Evolutionary conservation across 2,113 vertebrate genomes (phyloP).

Genomic region (Zosterops hypoxanthus): DNA sequence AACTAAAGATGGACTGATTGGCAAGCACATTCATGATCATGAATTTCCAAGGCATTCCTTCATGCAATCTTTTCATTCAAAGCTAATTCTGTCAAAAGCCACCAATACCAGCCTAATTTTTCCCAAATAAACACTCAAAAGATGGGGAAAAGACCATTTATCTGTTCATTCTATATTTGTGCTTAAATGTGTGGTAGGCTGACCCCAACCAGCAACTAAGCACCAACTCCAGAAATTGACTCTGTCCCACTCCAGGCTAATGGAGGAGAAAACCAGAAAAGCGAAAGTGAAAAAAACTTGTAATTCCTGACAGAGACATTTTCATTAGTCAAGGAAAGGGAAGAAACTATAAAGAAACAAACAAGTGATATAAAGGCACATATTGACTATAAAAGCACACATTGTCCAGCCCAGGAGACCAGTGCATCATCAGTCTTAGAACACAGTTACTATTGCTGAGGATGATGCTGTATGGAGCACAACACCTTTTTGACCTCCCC

Average conservation of each 20-base stretch:
- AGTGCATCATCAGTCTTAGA: not conserved
- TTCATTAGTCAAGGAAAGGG: not conserved
- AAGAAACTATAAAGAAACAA: not conserved
- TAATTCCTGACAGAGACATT: not conserved
- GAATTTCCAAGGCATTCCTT: not conserved
- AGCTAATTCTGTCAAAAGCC: not conserved
- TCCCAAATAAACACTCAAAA: not conserved
- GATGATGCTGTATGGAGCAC: not conserved
- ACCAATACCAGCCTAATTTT: not conserved
- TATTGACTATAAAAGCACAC: not conserved
- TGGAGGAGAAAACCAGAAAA: not conserved
- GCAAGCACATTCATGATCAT: not conserved
- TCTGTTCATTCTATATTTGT: not conserved
- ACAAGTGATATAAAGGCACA: not conserved
- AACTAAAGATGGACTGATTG: not conserved
- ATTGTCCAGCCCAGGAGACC: not conserved
- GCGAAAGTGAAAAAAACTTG: not conserved
- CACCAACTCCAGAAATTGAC: not conserved
- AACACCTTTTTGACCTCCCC: not conserved
- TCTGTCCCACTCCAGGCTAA: not conserved
- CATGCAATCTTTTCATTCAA: not conserved
- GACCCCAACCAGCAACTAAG: not conserved
- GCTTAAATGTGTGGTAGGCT: not conserved
- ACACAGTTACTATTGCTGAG: not conserved
- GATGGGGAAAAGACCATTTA: not conserved